These are phyloP conservation scores for Chloroclysta siterata DNA, from an alignment of 2,888 invertebrate species.

Conservation along the genomic window DNA sequence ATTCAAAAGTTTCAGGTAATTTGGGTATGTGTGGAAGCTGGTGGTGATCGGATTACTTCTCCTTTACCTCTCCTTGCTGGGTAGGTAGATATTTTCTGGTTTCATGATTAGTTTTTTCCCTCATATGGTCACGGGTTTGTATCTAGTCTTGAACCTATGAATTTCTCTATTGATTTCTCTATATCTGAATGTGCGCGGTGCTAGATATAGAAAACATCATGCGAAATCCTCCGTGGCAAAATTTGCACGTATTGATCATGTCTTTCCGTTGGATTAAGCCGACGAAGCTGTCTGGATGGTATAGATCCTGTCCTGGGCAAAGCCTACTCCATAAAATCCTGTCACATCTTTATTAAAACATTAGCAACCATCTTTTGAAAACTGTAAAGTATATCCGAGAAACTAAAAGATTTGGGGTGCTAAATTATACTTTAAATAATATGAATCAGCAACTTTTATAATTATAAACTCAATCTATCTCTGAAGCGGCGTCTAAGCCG, in stretches of 20 bases:
- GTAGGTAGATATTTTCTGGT: not conserved
- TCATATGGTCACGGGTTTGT: no score
- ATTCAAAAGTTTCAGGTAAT: constrained; percentile 32
- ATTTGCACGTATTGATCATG: no score
- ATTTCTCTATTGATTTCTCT: no score
- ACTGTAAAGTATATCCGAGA: not conserved
- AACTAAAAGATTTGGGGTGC: not conserved
- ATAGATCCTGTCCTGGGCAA: no score
- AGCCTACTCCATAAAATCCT: no score
- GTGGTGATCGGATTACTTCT: not conserved
- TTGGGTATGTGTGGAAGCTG: constrained; percentile 11
- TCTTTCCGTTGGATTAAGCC: no score
- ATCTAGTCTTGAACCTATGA: no score
- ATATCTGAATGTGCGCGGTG: no score
- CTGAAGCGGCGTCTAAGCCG: constrained; percentile 24
- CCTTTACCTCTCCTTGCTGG: not conserved
- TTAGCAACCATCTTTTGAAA: not conserved
- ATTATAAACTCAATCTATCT: constrained; percentile 30
- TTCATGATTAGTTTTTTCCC: not conserved
- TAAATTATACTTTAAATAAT: constrained; percentile 13
- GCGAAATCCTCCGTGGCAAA: no score
- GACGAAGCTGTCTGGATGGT: no score
- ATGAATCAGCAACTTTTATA: constrained; percentile 23
- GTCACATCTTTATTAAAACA: no score
- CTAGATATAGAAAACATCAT: no score